Percentiles rank a stretch among this genome's conserved stretches.
phyloP scores from a whole-genome alignment of 1,140 invertebrate species.

The Brachionus angularis region DNA sequence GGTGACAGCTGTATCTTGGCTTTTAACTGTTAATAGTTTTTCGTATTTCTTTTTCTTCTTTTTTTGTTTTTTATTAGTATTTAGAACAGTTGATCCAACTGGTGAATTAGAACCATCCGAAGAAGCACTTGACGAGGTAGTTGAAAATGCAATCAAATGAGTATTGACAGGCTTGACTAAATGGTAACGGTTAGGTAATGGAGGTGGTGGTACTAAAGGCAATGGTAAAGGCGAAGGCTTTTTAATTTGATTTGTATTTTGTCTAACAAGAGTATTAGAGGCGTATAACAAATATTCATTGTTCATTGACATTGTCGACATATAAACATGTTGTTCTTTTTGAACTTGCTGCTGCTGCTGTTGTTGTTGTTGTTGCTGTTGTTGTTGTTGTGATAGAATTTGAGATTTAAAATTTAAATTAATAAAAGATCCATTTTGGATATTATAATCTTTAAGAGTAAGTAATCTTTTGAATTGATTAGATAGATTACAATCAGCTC shows the following conservation, averaged over 20 bases:
- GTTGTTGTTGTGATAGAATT: neutral
- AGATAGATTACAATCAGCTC: neutral
- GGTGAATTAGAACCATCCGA: neutral
- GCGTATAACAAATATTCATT: constrained; percentile 27
- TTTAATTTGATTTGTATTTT: neutral
- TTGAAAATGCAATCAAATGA: neutral
- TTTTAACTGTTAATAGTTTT: constrained; percentile 33
- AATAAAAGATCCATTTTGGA: constrained; percentile 40
- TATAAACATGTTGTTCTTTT: constrained; percentile 17
- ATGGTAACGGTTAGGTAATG: neutral
- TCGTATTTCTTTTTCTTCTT: constrained; percentile 34
- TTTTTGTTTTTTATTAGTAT: neutral
- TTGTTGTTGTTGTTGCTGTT: too few species aligned
- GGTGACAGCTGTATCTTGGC: neutral
- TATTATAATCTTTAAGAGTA: constrained; percentile 35
- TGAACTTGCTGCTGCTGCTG: too few species aligned
- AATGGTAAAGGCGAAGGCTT: neutral
- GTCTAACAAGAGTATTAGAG: neutral
- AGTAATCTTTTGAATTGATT: neutral
- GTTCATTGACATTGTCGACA: constrained; percentile 22
- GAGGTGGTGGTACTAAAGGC: neutral
- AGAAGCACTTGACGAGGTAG: neutral
- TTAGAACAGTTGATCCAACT: neutral
- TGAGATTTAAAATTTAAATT: neutral
- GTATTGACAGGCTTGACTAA: constrained; percentile 4